Evolutionary conservation across 2,888 invertebrate species (phyloP).

Genomic region (Parochlus steinenii): DNA sequence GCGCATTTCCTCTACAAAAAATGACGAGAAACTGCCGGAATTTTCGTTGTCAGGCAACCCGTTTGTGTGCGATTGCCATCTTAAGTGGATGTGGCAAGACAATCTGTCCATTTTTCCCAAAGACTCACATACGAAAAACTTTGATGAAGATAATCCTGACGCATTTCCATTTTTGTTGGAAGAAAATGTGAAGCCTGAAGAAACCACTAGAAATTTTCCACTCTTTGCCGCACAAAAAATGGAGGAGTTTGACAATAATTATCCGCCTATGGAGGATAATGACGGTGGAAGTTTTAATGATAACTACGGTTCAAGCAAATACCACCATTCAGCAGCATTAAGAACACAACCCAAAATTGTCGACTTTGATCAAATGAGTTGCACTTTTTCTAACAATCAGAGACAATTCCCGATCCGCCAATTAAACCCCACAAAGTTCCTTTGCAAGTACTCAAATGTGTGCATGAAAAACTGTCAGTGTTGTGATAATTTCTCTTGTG

Average conservation of each 20-base stretch:
- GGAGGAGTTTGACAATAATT: conserved; percentile 7
- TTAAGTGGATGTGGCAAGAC: conserved; percentile 13
- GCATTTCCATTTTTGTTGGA: conserved; percentile 11
- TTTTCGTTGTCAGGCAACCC: conserved; percentile 11
- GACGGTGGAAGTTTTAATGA: conserved; percentile 1
- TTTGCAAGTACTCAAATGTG: conserved; percentile 11
- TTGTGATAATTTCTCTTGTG: conserved; percentile 11
- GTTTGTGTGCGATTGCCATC: conserved; percentile 11
- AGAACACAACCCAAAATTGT: conserved; percentile 11
- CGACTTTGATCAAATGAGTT: conserved; percentile 12
- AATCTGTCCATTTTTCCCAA: not conserved
- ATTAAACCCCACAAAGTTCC: conserved; percentile 8
- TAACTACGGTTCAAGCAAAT: not conserved
- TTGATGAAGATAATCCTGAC: conserved; percentile 11
- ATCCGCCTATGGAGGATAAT: conserved; percentile 1
- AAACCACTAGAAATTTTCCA: conserved; percentile 7
- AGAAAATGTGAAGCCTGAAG: conserved; percentile 4
- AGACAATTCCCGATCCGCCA: conserved; percentile 7
- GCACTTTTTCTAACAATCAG: conserved; percentile 4
- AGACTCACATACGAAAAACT: conserved; percentile 1
- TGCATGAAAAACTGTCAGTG: conserved; percentile 11
- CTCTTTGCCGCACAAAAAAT: conserved; percentile 11
- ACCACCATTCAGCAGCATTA: conserved; percentile 2
- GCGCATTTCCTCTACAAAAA: conserved; percentile 10
- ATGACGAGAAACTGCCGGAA: conserved; percentile 12